A percentile compares a stretch with the other conserved stretches of the same genome.
Evolutionary conservation across 2,113 vertebrate genomes (phyloP).

Genomic region (Nothocercus nigrocapillus): DNA sequence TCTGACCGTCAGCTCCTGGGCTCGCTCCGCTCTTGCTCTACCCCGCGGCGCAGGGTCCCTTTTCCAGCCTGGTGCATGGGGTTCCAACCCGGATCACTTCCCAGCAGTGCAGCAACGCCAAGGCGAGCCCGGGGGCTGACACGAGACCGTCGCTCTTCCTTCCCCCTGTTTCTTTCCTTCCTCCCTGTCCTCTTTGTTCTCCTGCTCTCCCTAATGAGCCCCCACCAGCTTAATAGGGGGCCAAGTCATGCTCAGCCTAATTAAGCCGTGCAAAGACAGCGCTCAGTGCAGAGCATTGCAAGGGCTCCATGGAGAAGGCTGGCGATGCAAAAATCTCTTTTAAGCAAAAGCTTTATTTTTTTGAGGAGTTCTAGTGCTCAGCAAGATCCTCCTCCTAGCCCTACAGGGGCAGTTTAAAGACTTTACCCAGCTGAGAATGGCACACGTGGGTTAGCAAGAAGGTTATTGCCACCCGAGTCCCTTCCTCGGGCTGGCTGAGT

Average conservation of each 20-base stretch:
- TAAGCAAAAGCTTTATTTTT: background rate
- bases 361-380: background rate
- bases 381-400: background rate
- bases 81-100: background rate
- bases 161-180: background rate
- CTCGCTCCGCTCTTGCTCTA: background rate
- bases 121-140: background rate
- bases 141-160: background rate
- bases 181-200: background rate
- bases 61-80: background rate
- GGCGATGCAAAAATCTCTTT: no score
- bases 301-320: background rate
- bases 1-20: background rate
- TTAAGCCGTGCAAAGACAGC: conserved; percentile 32
- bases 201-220: background rate
- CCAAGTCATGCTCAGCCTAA: conserved; percentile 40
- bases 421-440: background rate
- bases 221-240: background rate
- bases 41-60: background rate
- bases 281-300: background rate
- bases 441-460: accelerated
- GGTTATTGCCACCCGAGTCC: background rate
- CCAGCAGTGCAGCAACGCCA: background rate
- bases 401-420: background rate
- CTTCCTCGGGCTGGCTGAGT: background rate